Base-by-base conservation (phyloP, 2,888 invertebrate species). In the Heteromurus nitidus region DNA sequence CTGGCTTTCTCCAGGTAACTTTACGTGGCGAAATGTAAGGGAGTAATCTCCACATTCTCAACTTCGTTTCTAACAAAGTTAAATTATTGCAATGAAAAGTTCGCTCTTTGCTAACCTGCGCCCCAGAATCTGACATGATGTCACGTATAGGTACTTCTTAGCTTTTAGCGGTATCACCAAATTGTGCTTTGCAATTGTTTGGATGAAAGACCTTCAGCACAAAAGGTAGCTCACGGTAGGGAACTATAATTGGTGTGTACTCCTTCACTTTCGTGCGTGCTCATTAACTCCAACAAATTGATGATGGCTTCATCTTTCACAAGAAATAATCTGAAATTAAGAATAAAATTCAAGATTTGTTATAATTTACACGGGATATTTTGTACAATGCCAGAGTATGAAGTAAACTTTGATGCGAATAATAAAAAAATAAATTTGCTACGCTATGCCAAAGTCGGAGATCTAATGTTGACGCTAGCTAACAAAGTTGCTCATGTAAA, bases 111-210 rank as follows among this genome's bases (percentile, higher is more conserved):
- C 74, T 68, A 47, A 80, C 80, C 80, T 80, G 73, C 62, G 68
- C 80, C 68, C 68, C 80, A 47, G 80, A 80, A 26, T 80, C 80
- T 28, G 80, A 73, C 80, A 80, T 80, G 30, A n/a, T 72, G 26
- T 55, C 22, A n/a, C 2, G 55, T 60, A 20, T 20, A 30, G 30
- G 60, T 9, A 30, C 28, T 60, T 30, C 30, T 28, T 11, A 9
- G 13, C 5, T 7, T 9, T 50, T n/a, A 50, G 20, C 20, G 11
- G 16, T 55, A 55, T 55, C 24, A 22, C 24, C 20, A 7, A 36
- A 36, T 36, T 36, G 36, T 36, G 13, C 13, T 13, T 13, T 13
- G 5, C 13, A 36, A 36, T 36, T 36, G 13, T 36, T 5, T 9
- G 13, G 13, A 36, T 36, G 36, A 36, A 36, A 36, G 36, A 36